Conservation (phyloP, 2,797 vertebrate genomes). For the Lutjanus argentimaculatus region DNA sequence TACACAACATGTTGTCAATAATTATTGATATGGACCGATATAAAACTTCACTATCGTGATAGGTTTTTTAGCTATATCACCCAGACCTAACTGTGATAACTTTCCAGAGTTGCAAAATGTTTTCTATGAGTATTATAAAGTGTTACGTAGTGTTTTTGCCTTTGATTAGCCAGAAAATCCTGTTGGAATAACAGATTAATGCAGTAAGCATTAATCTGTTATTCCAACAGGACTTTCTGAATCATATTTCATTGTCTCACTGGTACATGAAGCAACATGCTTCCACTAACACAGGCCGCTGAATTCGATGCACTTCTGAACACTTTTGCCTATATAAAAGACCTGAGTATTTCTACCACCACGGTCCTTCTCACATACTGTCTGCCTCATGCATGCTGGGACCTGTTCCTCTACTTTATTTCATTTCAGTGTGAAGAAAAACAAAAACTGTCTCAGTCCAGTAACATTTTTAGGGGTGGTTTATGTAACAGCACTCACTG, state of each 20-base stretch:
- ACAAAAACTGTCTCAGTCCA: neutral
- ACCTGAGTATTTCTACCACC: neutral
- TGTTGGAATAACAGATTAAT: too few relatives aligned
- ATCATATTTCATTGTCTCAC: neutral
- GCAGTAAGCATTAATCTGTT: neutral
- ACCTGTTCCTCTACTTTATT: neutral
- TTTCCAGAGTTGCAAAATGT: neutral
- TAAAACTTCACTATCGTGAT: too few relatives aligned
- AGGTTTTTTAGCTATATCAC: too few relatives aligned
- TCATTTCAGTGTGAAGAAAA: neutral
- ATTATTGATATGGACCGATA: too few relatives aligned
- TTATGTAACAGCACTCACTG: conserved; percentile 4
- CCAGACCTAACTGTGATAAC: neutral
- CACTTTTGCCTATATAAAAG: neutral
- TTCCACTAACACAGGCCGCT: neutral
- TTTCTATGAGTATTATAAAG: neutral
- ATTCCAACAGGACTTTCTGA: too few relatives aligned
- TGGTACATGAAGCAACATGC: neutral
- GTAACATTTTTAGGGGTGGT: conserved; percentile 2
- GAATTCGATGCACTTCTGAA: neutral
- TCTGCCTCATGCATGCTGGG: neutral
- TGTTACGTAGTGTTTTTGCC: neutral
- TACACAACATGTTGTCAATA: too few relatives aligned
- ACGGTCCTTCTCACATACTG: neutral
- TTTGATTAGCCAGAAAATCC: neutral